Base-by-base conservation (phyloP, 2,797 vertebrate species). In the Acanthurus leucopareius region DNA sequence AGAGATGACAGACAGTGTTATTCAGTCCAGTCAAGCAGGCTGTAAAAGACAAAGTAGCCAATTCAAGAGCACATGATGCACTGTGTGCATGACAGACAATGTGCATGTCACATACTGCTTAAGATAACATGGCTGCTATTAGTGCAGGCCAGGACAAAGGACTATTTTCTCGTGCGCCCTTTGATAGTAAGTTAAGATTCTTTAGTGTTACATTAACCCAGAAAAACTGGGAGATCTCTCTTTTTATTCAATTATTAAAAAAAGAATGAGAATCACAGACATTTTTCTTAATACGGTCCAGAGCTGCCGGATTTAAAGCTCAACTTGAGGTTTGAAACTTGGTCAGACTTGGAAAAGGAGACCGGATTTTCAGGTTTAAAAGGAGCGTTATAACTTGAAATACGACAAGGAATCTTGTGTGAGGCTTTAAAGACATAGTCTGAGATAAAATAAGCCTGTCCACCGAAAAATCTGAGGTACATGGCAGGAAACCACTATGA, bases 51-150 rank as follows among this genome's bases (percentile, higher is more conserved):
- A 80, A 60, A 76, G 71, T 7, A 32, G 13, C 5, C 22, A 61
- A 52, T 52, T 77, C 42, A 82, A 44, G 25, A 85, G 62, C 77
- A 84, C 73, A 61, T 77, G 72, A 82, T 82, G 49, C 5, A 40
- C 38, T 40, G 40, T 8, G 8, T 35, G 54, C 17, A 20, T 40
- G 38, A 67, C 4, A 25, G 15, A 13, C 54, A 59, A 66, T 40
- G 53, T 64, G 56, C 51, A 8, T 22, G 48, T 51, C 42, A 57
- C 19, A 61, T 11, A 25, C 3, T 35, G 42, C 25, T 67, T 10
- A 25, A 58, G 66, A 83, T 35, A 60, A 70, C 28, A 22, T 13
- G 52, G 54, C 48, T 15, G n/a, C n/a, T 51, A 38, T 38, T 57
- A 3, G 28, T 56, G 59, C 15, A 15, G 51, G 11, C 5, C 14